Evolutionary conservation across 2,113 vertebrate species (phyloP).

Genomic region (Octodon degus): DNA sequence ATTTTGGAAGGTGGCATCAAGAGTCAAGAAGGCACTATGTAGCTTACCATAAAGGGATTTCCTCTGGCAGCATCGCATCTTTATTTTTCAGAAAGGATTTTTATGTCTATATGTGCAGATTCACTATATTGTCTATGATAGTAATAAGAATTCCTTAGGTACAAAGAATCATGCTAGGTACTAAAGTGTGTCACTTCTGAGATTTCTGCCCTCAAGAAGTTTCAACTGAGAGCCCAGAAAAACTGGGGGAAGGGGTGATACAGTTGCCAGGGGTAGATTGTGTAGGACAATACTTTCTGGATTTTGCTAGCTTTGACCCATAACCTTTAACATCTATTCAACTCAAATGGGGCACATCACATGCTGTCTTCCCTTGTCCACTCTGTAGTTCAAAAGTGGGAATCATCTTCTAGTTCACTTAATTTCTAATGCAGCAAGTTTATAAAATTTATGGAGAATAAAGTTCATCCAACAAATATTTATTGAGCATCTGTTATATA

Average conservation of each 20-base stretch:
- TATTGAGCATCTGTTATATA: neutral
- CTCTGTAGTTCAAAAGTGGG: neutral
- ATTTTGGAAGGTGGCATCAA: neutral
- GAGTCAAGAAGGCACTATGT: neutral
- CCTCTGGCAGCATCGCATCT: neutral
- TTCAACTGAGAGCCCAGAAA: neutral
- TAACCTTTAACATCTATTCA: neutral
- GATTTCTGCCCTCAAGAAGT: neutral
- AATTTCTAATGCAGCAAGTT: neutral
- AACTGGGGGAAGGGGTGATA: neutral
- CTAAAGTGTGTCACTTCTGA: neutral
- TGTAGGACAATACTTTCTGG: neutral
- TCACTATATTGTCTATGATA: neutral
- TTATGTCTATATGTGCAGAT: neutral
- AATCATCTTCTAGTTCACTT: neutral
- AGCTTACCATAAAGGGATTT: neutral
- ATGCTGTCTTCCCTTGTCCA: neutral
- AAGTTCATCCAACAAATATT: slow-evolving; percentile 5
- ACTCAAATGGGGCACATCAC: neutral
- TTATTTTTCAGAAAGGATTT: neutral
- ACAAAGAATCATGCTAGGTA: neutral
- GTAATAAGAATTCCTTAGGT: neutral
- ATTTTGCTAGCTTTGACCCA: neutral
- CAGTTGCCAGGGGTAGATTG: neutral
- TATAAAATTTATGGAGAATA: neutral